Base-by-base conservation (phyloP, 2,797 vertebrate species). In the Hapalemur alaotrensis region DNA sequence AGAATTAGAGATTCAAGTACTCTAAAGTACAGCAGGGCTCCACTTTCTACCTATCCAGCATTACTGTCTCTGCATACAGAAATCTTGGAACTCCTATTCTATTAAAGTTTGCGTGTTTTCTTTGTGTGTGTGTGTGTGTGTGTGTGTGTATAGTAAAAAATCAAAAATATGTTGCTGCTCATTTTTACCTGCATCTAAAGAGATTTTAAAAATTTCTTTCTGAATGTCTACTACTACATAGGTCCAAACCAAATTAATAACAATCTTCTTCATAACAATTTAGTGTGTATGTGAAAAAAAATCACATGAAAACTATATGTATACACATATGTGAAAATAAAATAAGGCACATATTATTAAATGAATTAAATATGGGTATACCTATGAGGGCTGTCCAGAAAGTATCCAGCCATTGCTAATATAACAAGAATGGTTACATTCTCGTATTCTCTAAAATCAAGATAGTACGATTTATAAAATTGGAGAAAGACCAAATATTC, bases 1-100 rank as follows among this genome's bases (percentile, higher is more conserved):
- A 82, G 93, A 95, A 93, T 91, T 78, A 94, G 57, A 81, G 79
- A 94, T 18, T 96, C 70, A 70, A 95, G 86, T 54, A 75, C 54
- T 93, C 65, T 95, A 86, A 84, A 35, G n/a, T 72, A 91, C 92
- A 95, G 78, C 65, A 25, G 78, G 90, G 65, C 17, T 75, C 63
- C 50, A 69, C 43, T 80, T 95, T 84, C 50, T 18, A 46, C 46
- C 86, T 38, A 59, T 63, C 78, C 48, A 32, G 15, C 48, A 65
- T 89, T 91, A 83, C 54, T 63, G 7, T 89, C 38, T 95, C 52
- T 52, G 59, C n/a, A 46, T 65, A 88, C 80, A 61, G n/a, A 93
- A 96, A 83, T 18, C 61, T 6, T 41, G 54, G 38, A 80, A 72
- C 9, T 80, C 9, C 38, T 80, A 5, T 48, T 69, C 32, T 54